These are phyloP conservation scores for Nesospiza acunhae DNA, from an alignment of 2,113 vertebrate genomes.

Conservation along the genomic window DNA sequence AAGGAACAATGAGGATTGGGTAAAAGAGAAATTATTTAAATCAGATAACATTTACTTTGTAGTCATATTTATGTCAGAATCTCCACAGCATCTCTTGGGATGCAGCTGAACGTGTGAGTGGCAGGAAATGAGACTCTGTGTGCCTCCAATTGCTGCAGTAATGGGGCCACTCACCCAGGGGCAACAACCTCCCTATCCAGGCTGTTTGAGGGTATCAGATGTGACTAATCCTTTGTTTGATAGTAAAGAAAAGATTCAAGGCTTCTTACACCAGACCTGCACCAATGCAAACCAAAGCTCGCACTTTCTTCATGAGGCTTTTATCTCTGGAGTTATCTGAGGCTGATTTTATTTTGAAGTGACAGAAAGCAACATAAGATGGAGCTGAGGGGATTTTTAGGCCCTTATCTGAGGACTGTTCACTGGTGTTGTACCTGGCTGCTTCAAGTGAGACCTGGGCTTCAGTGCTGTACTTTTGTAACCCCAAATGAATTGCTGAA, in stretches of 20 bases:
- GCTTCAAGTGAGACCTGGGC: background rate
- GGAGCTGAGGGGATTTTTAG: background rate
- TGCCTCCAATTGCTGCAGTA: background rate
- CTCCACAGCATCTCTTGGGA: background rate
- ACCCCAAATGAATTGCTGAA: background rate
- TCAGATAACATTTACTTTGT: background rate
- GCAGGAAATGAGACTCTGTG: background rate
- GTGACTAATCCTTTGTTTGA: background rate
- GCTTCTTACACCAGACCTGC: background rate
- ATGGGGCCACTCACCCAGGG: background rate
- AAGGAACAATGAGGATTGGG: background rate
- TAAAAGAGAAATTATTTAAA: background rate
- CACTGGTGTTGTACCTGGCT: background rate
- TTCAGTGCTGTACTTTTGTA: background rate
- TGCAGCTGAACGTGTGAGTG: background rate
- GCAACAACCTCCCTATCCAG: background rate
- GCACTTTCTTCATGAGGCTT: background rate
- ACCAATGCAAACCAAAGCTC: background rate
- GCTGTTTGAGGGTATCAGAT: background rate
- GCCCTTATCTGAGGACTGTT: background rate
- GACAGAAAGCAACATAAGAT: conserved; percentile 3
- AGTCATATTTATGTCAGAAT: background rate
- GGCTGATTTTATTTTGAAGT: background rate
- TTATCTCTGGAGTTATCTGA: background rate
- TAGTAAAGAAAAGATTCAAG: background rate